Evolutionary conservation across 2,113 vertebrate species (phyloP).

Genomic region (Nasalis larvatus): DNA sequence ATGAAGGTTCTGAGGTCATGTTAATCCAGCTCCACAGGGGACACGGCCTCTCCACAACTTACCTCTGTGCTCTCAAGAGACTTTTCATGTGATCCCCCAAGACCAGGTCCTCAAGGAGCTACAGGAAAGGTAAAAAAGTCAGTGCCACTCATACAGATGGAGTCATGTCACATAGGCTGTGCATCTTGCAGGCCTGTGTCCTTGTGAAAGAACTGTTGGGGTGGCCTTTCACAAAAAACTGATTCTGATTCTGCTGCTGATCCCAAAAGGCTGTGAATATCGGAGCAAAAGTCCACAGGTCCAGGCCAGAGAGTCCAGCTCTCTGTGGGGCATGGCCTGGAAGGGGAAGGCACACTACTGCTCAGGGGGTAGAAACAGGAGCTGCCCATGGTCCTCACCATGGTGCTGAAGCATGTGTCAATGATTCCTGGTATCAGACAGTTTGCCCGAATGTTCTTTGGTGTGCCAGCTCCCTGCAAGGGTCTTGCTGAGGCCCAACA

Average conservation of each 20-base stretch:
- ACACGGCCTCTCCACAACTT: not conserved
- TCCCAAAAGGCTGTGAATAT: not conserved
- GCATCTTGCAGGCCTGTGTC: not conserved
- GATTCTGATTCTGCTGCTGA: not conserved
- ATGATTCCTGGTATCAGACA: not conserved
- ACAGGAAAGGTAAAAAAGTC: not conserved
- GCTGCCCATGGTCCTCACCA: not conserved
- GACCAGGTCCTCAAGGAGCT: not conserved
- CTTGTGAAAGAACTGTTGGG: not conserved
- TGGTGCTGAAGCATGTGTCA: not conserved
- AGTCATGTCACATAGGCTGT: not conserved
- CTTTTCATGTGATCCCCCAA: fast-evolving
- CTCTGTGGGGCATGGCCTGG: not conserved
- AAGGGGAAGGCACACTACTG: not conserved
- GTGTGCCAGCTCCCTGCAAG: conserved; percentile 86
- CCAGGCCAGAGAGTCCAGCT: not conserved
- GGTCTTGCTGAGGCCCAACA: conserved; percentile 87
- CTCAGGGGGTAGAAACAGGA: not conserved
- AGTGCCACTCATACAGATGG: not conserved
- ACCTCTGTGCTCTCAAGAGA: not conserved
- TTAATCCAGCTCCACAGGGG: not conserved
- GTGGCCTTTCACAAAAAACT: not conserved
- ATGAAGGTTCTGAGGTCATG: not conserved
- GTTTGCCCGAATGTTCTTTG: conserved; percentile 73
- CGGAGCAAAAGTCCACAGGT: not conserved